These are phyloP conservation scores for Schizothorax lantsangensis DNA, from an alignment of 2,797 vertebrate species.

Conservation along the genomic window DNA sequence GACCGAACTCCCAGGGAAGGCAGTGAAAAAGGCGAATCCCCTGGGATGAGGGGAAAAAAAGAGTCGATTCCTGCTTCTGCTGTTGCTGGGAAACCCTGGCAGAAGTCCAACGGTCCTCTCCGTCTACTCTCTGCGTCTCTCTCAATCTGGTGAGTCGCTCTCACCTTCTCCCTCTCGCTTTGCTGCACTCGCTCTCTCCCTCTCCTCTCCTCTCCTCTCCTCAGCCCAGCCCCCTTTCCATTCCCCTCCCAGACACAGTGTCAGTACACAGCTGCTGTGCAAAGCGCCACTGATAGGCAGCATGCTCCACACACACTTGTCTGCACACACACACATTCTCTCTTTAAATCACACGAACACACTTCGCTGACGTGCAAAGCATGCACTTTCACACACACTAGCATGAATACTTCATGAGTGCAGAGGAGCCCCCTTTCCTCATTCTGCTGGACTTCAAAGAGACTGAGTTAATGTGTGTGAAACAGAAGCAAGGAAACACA, in stretches of 20 bases:
- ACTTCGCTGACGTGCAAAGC: conserved; percentile 50
- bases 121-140: conserved; percentile 53
- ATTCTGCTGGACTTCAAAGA: conserved; percentile 73
- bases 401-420: conserved; percentile 77
- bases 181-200: conserved; percentile 52
- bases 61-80: conserved; percentile 66
- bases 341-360: conserved; percentile 50
- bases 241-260: conserved; percentile 63
- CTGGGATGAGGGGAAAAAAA: conserved; percentile 58
- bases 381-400: conserved; percentile 57
- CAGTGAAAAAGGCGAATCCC: conserved; percentile 49
- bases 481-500: conserved; percentile 25
- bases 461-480: conserved; percentile 52
- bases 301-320: conserved; percentile 46
- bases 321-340: conserved; percentile 35
- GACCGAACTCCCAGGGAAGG: conserved; percentile 61
- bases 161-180: conserved; percentile 55
- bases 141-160: conserved; percentile 60
- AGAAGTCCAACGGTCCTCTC: conserved; percentile 65
- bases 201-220: conserved; percentile 48
- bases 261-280: conserved; percentile 67
- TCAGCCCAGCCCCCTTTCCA: conserved; percentile 60
- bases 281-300: conserved; percentile 64
- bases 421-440: conserved; percentile 64
- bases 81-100: conserved; percentile 78